Evolutionary conservation across 1,140 invertebrate genomes (phyloP).

Genomic region (Steinernema feltiae): DNA sequence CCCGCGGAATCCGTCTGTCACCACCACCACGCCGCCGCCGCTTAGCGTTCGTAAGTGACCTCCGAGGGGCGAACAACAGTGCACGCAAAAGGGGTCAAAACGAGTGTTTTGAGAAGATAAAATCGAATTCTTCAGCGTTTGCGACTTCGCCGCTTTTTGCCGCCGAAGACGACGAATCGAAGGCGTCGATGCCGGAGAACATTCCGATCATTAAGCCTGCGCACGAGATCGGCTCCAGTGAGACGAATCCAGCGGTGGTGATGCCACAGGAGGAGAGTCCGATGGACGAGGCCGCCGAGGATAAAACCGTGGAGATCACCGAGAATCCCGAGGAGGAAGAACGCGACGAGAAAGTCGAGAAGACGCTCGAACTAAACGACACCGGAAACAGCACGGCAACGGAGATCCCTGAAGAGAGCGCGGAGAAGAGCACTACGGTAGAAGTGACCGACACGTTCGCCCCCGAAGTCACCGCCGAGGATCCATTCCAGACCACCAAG

Average conservation of each 20-base stretch:
- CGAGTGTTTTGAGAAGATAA: neutral
- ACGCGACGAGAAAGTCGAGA: neutral
- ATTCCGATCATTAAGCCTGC: neutral
- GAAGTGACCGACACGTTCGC: slow-evolving; percentile 4
- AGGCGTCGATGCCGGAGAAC: neutral
- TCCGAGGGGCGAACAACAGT: neutral
- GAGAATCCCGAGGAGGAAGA: neutral
- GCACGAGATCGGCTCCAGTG: neutral
- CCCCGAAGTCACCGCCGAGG: neutral
- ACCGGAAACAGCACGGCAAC: neutral
- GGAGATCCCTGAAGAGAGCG: neutral
- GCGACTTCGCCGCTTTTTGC: neutral
- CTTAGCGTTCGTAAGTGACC: neutral
- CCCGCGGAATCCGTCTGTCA: neutral
- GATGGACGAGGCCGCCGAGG: neutral
- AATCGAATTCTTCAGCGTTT: neutral
- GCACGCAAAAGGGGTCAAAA: neutral
- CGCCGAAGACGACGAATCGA: neutral
- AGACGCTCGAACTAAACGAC: neutral
- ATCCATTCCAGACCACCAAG: neutral
- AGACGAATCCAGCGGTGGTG: neutral
- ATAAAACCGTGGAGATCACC: neutral
- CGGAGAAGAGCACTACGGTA: neutral
- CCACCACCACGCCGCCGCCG: neutral
- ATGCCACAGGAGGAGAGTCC: neutral